These are phyloP conservation scores for Bombus affinis DNA, from an alignment of 1,140 invertebrate genomes.

Conservation along the genomic window DNA sequence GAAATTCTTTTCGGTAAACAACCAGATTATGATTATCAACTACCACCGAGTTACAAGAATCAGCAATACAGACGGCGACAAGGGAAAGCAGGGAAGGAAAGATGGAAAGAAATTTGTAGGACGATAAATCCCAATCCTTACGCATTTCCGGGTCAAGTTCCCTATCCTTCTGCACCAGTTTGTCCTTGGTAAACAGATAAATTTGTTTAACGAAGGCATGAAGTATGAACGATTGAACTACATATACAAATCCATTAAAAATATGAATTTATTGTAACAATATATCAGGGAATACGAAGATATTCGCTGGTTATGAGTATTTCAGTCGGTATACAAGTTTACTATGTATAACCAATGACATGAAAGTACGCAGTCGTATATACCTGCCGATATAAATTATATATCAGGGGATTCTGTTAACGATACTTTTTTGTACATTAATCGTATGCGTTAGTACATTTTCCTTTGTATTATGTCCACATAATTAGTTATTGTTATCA, in stretches of 20 bases:
- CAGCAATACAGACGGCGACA: conserved; percentile 46
- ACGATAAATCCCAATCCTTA: conserved; percentile 77
- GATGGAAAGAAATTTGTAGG: conserved; percentile 79
- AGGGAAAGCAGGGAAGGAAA: conserved; percentile 74
- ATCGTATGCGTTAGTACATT: neutral
- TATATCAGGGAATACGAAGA: conserved; percentile 58
- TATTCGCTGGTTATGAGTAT: conserved; percentile 63
- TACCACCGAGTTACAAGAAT: conserved; percentile 22
- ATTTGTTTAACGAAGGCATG: neutral
- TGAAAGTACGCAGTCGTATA: conserved; percentile 39
- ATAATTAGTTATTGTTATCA: conserved; percentile 4
- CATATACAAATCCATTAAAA: conserved; percentile 54
- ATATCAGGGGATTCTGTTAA: conserved; percentile 25
- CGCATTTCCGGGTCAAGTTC: conserved; percentile 75
- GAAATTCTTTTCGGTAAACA: conserved; percentile 68
- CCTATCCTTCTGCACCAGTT: conserved; percentile 72
- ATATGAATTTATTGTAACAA: conserved; percentile 76
- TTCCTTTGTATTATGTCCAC: neutral
- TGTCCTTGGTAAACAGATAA: conserved; percentile 73
- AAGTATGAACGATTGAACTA: neutral
- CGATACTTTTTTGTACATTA: conserved; percentile 24
- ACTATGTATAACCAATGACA: conserved; percentile 56
- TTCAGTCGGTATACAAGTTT: conserved; percentile 63
- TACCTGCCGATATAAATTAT: conserved; percentile 38
- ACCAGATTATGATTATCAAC: conserved; percentile 31